Base-by-base conservation (phyloP, 2,797 vertebrate species). In the Pogonophryne albipinna region DNA sequence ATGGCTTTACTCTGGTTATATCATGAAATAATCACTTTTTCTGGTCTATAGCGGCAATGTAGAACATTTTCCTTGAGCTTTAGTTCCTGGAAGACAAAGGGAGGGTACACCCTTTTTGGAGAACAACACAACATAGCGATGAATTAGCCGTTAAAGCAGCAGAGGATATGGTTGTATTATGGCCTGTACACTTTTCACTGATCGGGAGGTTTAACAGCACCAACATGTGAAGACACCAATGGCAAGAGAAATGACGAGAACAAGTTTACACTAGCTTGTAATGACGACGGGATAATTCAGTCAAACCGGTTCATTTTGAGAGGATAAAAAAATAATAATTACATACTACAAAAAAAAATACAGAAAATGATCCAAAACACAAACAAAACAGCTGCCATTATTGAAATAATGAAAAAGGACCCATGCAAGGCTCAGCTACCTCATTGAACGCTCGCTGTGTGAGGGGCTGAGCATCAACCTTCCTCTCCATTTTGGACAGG, bases 361-460 rank as follows among this genome's bases (percentile, higher is more conserved):
- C 13, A 68, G 42, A 78, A 71, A 78, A 76, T 63, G 62, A 85
- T 89, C 75, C 66, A 74, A 80, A 77, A 82, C 73, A 87, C 51
- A 82, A 87, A 78, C 60, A 83, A 85, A 92, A 94, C 90, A 96
- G 95, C 95, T 95, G 95, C 95, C 95, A 94, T 95, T 87, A 83
- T 89, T 94, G 91, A 95, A 94, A 93, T 90, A 88, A 87, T 92
- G 87, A 94, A 93, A 91, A 91, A 83, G 92, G 92, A 89, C 91
- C 91, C 88, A 79, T 65, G 87, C 74, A 17, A 77, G 67, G 85
- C 85, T 91, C 87, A 88, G 89, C 88, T 59, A 91, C 88, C 87
- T 86, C 91, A 73, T 60, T 61, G 66, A 81, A 79, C 51, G 84
- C 79, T 87, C 47, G 55, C 63, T 51, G 68, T 71, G 51, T 75